Conservation (phyloP, 2,797 vertebrate genomes). For the Siniperca scherzeri region DNA sequence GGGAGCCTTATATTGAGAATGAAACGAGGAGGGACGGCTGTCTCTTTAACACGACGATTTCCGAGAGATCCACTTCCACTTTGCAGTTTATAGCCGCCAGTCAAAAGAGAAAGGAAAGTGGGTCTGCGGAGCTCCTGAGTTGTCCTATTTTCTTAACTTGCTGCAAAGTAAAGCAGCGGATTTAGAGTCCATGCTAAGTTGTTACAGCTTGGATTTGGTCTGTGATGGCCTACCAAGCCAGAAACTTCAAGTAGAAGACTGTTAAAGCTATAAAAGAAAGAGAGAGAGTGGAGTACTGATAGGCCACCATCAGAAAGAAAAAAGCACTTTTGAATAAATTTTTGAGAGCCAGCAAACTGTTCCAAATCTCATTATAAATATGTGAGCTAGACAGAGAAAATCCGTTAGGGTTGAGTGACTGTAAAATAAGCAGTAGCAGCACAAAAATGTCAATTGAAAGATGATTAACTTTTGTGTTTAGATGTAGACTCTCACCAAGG, state of each 20-base stretch:
- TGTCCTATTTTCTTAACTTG: constrained; percentile 45
- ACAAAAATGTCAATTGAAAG: constrained; percentile 42
- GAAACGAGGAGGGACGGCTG: constrained; percentile 43
- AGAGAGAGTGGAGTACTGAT: not conserved
- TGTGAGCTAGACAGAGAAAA: constrained; percentile 35
- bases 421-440: constrained; percentile 27
- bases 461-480: constrained; percentile 60
- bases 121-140: constrained; percentile 25
- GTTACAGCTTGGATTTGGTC: not conserved
- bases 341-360: not conserved
- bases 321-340: not conserved
- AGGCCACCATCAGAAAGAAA: too few species aligned
- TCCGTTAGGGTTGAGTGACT: constrained; percentile 20
- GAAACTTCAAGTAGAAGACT: not conserved
- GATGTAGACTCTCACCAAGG: constrained; percentile 18
- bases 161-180: constrained; percentile 22
- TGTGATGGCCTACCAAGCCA: not conserved
- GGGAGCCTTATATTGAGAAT: not conserved
- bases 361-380: constrained; percentile 8
- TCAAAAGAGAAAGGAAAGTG: constrained; percentile 61
- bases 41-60: constrained; percentile 67
- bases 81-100: constrained; percentile 44
- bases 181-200: constrained; percentile 22
- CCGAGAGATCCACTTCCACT: constrained; percentile 67
- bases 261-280: not conserved